These are phyloP conservation scores for Tanypteryx hageni DNA, from an alignment of 2,888 invertebrate genomes.

Conservation along the genomic window DNA sequence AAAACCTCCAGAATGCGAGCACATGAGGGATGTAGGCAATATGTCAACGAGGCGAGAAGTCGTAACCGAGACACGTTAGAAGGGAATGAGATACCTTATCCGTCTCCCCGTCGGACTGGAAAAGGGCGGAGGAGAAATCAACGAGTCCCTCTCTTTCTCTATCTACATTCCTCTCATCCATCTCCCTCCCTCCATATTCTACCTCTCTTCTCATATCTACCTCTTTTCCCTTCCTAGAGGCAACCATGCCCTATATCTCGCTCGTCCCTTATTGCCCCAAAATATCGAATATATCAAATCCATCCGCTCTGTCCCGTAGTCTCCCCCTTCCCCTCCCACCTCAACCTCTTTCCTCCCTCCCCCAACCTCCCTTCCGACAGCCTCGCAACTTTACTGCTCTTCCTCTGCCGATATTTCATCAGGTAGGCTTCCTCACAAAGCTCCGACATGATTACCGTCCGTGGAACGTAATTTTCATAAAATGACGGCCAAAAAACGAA, in stretches of 20 bases:
- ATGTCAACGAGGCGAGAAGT: neutral
- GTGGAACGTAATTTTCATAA: too few relatives aligned
- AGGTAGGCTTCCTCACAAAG: too few relatives aligned
- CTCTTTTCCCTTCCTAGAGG: too few relatives aligned
- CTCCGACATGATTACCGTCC: too few relatives aligned
- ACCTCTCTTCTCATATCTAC: too few relatives aligned
- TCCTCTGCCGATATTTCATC: too few relatives aligned
- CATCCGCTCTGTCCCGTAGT: neutral
- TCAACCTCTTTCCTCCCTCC: too few relatives aligned
- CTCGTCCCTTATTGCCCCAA: neutral
- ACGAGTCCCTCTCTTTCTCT: neutral
- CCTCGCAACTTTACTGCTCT: too few relatives aligned
- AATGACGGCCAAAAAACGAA: too few relatives aligned
- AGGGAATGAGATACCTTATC: conserved; percentile 11
- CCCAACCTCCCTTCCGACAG: too few relatives aligned
- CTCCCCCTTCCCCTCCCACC: neutral
- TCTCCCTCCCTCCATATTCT: neutral
- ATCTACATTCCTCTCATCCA: neutral
- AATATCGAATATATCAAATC: neutral
- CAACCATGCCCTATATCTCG: too few relatives aligned
- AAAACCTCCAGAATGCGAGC: neutral
- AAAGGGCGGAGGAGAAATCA: neutral
- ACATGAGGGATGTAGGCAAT: neutral
- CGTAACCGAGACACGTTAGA: neutral
- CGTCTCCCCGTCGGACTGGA: neutral